A percentile compares a stretch with the other conserved stretches of the same genome.
phyloP scores from a whole-genome alignment of 2,797 vertebrate species.

The Anas bernieri region DNA sequence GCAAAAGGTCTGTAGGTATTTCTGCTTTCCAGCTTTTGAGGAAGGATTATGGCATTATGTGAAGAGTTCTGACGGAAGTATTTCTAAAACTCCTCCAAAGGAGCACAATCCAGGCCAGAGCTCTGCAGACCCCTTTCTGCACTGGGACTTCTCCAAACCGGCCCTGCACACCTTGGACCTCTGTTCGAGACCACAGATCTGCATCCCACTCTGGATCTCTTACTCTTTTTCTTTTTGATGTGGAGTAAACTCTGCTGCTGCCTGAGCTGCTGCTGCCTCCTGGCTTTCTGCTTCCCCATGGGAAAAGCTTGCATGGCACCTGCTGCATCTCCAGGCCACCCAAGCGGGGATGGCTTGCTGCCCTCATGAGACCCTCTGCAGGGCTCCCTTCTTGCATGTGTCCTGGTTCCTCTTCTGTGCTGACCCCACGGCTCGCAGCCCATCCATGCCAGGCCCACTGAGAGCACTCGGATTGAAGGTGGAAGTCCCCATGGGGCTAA shows the following conservation, averaged over 20 bases:
- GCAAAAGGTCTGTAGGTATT: background rate
- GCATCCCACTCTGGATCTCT: background rate
- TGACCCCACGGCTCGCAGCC: background rate
- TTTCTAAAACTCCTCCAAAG: background rate
- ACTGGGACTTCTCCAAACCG: background rate
- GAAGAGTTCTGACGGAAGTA: background rate
- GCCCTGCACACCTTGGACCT: background rate
- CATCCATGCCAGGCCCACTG: background rate
- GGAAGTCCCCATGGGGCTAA: background rate
- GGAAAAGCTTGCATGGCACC: background rate
- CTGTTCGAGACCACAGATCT: background rate
- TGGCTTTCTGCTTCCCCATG: background rate
- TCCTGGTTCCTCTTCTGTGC: background rate
- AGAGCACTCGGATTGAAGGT: background rate
- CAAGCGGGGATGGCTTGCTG: constrained; percentile 18
- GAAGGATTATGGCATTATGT: background rate
- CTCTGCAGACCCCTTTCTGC: background rate
- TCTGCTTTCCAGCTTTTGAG: background rate
- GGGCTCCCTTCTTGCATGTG: constrained; percentile 16
- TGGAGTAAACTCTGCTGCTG: background rate
- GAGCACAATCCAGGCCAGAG: background rate
- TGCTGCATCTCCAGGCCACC: background rate
- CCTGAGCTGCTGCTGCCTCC: background rate
- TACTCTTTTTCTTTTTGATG: background rate
- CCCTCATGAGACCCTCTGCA: background rate